Conservation (phyloP, 2,797 vertebrate genomes). For the Cichlasoma orientale region DNA sequence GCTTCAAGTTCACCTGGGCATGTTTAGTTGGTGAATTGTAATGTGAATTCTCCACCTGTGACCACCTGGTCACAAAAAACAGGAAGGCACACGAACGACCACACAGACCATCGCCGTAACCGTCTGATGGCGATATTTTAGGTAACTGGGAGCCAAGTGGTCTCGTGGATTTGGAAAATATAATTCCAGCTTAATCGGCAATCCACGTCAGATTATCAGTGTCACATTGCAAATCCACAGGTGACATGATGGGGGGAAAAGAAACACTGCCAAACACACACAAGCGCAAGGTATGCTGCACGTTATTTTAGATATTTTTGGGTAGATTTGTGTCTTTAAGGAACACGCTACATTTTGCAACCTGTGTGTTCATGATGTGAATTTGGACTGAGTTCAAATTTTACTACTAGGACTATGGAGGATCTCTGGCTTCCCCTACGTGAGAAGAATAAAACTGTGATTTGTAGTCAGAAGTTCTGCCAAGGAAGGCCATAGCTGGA, state of each 20-base stretch:
- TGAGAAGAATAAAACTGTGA: slow-evolving; percentile 67
- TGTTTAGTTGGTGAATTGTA: no score
- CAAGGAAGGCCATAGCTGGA: slow-evolving; percentile 62
- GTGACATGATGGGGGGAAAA: not conserved
- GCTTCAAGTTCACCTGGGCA: no score
- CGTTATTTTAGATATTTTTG: slow-evolving; percentile 53
- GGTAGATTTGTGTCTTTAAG: slow-evolving; percentile 43
- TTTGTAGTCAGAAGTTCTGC: slow-evolving; percentile 68
- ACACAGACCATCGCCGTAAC: no score
- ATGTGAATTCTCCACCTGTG: no score
- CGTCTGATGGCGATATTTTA: no score
- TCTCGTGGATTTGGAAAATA: no score
- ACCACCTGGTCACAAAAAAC: no score
- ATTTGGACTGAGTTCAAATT: slow-evolving; percentile 68
- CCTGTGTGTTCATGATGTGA: slow-evolving; percentile 50
- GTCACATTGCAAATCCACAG: slow-evolving; percentile 5
- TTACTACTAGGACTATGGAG: slow-evolving; percentile 39
- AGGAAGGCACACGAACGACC: no score
- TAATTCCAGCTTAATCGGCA: not conserved
- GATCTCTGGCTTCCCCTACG: slow-evolving; percentile 67
- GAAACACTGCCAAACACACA: slow-evolving; percentile 2
- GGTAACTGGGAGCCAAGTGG: no score
- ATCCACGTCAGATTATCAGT: slow-evolving; percentile 9
- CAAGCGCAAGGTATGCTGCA: slow-evolving; percentile 29
- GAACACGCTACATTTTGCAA: slow-evolving; percentile 48